A percentile compares a stretch with the other conserved stretches of the same genome.
These are phyloP conservation scores for Garrulus glandarius DNA, from an alignment of 2,797 vertebrate species.

Conservation along the genomic window DNA sequence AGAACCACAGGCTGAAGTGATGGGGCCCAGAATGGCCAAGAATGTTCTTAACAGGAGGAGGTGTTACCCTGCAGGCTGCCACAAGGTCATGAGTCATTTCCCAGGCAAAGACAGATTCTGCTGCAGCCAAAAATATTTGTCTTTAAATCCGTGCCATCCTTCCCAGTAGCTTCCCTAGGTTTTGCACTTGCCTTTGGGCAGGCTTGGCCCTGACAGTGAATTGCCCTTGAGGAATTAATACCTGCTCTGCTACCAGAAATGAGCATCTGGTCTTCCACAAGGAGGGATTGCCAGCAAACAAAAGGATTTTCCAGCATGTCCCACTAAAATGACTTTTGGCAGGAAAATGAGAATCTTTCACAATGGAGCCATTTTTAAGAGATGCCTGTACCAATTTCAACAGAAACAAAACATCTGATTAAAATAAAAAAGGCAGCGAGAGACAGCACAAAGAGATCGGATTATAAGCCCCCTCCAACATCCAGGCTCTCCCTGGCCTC, in stretches of 20 bases:
- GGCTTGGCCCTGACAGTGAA: background rate
- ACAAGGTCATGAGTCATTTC: background rate
- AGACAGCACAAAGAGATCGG: background rate
- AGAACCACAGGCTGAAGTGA: background rate
- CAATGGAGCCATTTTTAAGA: background rate
- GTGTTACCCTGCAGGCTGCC: accelerated
- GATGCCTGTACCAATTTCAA: slow-evolving; percentile 23
- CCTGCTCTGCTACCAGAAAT: background rate
- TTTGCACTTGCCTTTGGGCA: background rate
- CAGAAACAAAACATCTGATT: slow-evolving; percentile 25
- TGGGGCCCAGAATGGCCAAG: background rate
- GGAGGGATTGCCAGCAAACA: background rate
- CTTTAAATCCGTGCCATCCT: background rate
- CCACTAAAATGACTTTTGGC: slow-evolving; percentile 33
- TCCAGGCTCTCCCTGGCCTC: background rate
- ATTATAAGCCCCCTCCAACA: background rate
- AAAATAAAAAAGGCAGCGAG: background rate
- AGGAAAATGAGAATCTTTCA: background rate
- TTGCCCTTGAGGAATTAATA: background rate
- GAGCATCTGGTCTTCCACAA: slow-evolving; percentile 17
- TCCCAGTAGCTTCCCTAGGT: background rate
- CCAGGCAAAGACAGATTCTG: background rate
- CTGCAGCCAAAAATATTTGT: background rate
- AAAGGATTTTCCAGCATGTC: slow-evolving; percentile 35
- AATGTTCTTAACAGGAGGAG: background rate